Conservation (phyloP, 2,797 vertebrate genomes). For the Rhabdophis nuchalis region DNA sequence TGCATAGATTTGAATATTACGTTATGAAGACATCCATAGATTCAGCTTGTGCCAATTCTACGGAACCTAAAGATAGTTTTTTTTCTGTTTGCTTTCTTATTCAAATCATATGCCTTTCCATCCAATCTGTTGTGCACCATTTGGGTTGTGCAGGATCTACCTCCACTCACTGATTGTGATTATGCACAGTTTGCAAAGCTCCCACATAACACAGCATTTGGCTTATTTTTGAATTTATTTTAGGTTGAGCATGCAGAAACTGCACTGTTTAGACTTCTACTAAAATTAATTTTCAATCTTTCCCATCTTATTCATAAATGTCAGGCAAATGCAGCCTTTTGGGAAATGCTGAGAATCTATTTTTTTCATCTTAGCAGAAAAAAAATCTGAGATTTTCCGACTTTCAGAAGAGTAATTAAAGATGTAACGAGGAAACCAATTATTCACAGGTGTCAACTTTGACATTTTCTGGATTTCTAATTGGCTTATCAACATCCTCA, state of each 20-base stretch:
- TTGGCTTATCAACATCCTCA: background rate
- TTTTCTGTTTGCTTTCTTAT: background rate
- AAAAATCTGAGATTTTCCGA: background rate
- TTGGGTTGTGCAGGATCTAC: background rate
- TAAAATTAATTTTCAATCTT: background rate
- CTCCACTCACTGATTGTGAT: no score
- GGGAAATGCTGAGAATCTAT: background rate
- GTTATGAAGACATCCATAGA: background rate
- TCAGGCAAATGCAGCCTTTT: background rate
- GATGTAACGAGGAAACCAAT: background rate
- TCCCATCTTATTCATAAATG: background rate
- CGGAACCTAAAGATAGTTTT: background rate
- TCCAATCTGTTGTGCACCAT: background rate
- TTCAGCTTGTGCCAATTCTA: background rate
- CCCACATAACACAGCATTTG: background rate
- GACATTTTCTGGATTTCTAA: background rate
- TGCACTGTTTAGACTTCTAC: background rate
- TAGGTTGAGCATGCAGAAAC: background rate
- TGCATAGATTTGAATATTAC: background rate
- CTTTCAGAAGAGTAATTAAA: background rate
- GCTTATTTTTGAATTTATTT: background rate
- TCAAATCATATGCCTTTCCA: background rate
- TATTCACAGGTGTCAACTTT: background rate
- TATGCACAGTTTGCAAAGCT: background rate
- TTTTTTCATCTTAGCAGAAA: background rate